phyloP scores from a whole-genome alignment of 2,113 vertebrate species.

The Bothrops jararaca region DNA sequence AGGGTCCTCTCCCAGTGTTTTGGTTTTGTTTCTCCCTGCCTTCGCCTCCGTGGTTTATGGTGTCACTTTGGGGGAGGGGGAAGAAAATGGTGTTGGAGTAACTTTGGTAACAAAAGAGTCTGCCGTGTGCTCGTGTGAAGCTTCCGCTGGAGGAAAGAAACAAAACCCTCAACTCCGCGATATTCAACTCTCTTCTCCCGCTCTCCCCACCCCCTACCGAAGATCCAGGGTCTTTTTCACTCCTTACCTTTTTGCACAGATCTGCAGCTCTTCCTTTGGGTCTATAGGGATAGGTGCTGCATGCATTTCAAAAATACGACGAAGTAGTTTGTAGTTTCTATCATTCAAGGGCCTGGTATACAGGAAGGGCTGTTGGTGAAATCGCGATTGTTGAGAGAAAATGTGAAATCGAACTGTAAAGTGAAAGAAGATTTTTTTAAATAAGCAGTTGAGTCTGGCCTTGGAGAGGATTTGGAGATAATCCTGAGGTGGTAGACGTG shows the following conservation, averaged over 20 bases:
- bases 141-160: conserved; percentile 32
- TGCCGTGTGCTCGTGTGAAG: background rate
- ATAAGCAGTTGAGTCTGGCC: background rate
- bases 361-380: conserved; percentile 5
- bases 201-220: background rate
- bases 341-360: background rate
- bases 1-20: background rate
- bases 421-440: background rate
- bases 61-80: background rate
- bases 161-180: background rate
- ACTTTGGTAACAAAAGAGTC: conserved; percentile 46
- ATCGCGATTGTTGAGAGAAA: background rate
- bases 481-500: background rate
- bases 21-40: background rate
- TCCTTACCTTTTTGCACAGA: background rate
- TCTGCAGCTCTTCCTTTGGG: background rate
- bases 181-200: conserved; percentile 14
- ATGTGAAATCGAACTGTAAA: background rate
- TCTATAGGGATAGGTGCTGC: background rate
- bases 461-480: background rate
- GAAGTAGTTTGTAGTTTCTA: background rate
- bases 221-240: background rate
- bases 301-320: background rate
- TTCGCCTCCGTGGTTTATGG: background rate
- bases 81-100: conserved; percentile 20